Evolutionary conservation across 2,797 vertebrate genomes (phyloP).

Genomic region (Aselliscus stoliczkanus): DNA sequence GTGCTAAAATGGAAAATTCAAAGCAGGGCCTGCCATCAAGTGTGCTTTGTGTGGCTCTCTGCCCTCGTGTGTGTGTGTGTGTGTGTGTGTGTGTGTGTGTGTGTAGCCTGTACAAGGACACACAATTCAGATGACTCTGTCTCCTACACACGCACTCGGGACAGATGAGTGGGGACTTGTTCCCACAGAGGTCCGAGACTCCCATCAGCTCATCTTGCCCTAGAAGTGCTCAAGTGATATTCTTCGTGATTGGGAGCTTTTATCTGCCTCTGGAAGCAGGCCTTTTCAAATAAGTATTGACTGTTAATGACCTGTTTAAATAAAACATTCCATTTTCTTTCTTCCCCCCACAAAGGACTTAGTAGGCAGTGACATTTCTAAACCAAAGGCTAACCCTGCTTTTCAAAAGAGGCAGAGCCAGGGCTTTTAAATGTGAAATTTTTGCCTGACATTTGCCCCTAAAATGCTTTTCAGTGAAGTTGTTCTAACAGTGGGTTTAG

Average conservation of each 20-base stretch:
- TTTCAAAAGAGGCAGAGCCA: slow-evolving; percentile 63
- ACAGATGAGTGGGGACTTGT: slow-evolving; percentile 21
- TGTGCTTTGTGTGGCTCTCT: background rate
- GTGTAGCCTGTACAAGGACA: background rate
- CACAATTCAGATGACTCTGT: background rate
- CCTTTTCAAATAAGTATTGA: slow-evolving; percentile 64
- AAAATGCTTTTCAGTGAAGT: slow-evolving; percentile 57
- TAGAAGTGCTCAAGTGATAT: slow-evolving; percentile 55
- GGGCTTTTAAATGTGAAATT: slow-evolving; percentile 64
- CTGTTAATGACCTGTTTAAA: slow-evolving; percentile 68
- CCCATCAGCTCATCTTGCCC: slow-evolving; percentile 49
- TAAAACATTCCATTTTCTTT: slow-evolving; percentile 58
- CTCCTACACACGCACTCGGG: background rate
- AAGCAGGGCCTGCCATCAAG: background rate
- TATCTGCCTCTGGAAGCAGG: slow-evolving; percentile 53
- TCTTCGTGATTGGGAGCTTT: slow-evolving; percentile 65
- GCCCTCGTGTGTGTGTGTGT: background rate
- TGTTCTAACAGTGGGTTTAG: slow-evolving; percentile 44
- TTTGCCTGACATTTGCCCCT: slow-evolving; percentile 67
- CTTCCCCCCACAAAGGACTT: slow-evolving; percentile 43
- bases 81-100: too few relatives aligned
- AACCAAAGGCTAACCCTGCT: slow-evolving; percentile 61
- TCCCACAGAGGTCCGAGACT: slow-evolving; percentile 28
- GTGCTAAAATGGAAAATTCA: slow-evolving; percentile 46
- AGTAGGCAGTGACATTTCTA: slow-evolving; percentile 62